A percentile compares a stretch with the other conserved stretches of the same genome.
Evolutionary conservation across 1,140 invertebrate genomes (phyloP).

Genomic region (Caenorhabditis briggsae): DNA sequence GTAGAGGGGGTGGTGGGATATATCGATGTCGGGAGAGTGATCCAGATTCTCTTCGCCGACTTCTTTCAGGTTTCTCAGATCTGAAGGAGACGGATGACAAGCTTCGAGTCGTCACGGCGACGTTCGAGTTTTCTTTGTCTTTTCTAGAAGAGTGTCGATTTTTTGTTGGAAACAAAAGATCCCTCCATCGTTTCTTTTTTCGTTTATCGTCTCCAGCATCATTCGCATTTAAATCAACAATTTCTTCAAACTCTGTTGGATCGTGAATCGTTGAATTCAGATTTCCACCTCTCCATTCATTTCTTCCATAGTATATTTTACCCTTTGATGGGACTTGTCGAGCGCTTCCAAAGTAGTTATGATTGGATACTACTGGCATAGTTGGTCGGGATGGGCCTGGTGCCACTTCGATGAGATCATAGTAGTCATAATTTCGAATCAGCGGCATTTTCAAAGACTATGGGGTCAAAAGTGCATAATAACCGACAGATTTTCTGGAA

Average conservation of each 20-base stretch:
- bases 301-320: constrained; percentile 14
- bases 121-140: constrained; percentile 31
- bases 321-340: background rate
- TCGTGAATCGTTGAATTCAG: constrained; percentile 55
- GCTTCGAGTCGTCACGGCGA: constrained; percentile 4
- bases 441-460: background rate
- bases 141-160: constrained; percentile 30
- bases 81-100: constrained; percentile 34
- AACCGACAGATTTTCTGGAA: background rate
- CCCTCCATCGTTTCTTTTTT: constrained; percentile 39
- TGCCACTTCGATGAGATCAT: constrained; percentile 11
- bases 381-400: background rate
- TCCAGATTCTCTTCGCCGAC: constrained; percentile 1
- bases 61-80: constrained; percentile 22
- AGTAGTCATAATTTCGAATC: constrained; percentile 5
- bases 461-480: background rate
- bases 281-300: constrained; percentile 10
- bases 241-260: constrained; percentile 33
- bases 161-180: constrained; percentile 29
- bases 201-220: constrained; percentile 24
- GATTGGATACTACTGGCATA: background rate
- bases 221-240: background rate
- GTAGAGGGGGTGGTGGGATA: constrained; percentile 20
- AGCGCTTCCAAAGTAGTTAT: constrained; percentile 14
- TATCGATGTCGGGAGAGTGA: constrained; percentile 24